These are phyloP conservation scores for Xiphorhynchus elegans DNA, from an alignment of 2,113 vertebrate genomes.

Conservation along the genomic window DNA sequence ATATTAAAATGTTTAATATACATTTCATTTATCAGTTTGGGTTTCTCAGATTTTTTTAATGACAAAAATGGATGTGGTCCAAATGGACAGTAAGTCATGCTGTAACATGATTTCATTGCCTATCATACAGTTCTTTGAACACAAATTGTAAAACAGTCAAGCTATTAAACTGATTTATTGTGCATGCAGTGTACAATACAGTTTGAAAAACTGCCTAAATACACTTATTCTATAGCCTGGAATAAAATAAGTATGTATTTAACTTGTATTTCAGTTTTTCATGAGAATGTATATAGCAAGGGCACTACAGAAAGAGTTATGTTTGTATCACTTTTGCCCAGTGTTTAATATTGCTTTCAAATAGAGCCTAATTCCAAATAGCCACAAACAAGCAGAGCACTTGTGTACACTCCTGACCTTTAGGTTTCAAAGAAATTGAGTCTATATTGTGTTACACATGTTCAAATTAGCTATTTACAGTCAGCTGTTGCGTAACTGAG, in stretches of 20 bases:
- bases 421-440: neutral
- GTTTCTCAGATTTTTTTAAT: neutral
- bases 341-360: neutral
- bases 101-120: conserved; percentile 69
- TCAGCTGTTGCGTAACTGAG: neutral
- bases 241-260: conserved; percentile 71
- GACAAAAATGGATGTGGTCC: conserved; percentile 1
- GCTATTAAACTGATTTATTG: conserved; percentile 67
- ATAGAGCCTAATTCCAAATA: neutral
- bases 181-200: conserved; percentile 71
- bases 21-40: neutral
- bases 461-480: neutral
- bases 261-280: conserved; percentile 69
- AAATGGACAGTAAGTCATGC: conserved; percentile 33
- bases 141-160: conserved; percentile 63
- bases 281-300: conserved; percentile 54
- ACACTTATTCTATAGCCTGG: conserved; percentile 68
- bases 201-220: conserved; percentile 66
- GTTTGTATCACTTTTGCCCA: neutral
- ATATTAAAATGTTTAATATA: neutral
- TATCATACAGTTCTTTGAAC: conserved; percentile 49
- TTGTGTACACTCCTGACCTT: neutral
- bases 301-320: conserved; percentile 23
- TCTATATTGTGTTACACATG: neutral
- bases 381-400: neutral